Evolutionary conservation across 2,113 vertebrate species (phyloP), one percentile per base, ranked within the genome.

Genomic region (Ancistrus triradiatus): DNA sequence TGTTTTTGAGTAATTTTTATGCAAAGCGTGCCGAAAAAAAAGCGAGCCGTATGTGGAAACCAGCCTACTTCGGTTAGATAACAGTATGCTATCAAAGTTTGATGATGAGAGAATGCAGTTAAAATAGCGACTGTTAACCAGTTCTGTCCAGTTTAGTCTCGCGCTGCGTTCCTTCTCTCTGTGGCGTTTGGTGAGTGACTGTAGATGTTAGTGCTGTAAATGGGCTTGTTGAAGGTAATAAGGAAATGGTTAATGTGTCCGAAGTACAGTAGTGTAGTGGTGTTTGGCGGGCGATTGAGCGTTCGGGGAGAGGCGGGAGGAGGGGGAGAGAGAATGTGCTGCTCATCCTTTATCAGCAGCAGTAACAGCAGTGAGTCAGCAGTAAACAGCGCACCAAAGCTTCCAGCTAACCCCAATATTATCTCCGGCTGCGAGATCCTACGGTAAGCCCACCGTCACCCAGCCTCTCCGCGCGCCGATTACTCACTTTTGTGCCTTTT

Each of bases 331-430:
- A 42, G 14, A 87, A 84, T 49, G 82, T 69, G 89, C 89, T 85
- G 73, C 79, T 89, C 89, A 90, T 86, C 74, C 79, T 84, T 86
- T 86, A 87, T 89, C 85, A 85, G 87, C 83, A 83, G 57, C 71
- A 84, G 66, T n/a, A n/a, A n/a, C n/a, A 63, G 42, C 65, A 59
- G 78, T 90, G 87, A 90, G 80, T 89, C 87, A 90, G 87, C 87
- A 52, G 40, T 48, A 8, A 40, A 10, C 24, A 11, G 28, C 28
- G 3, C 43, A 19, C 40, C 31, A 21, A n/a, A 4, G 48, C 24
- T n/a, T 21, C 31, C 11, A 11, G 11, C 51, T 37, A 4, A 21
- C 6, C 10, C 1, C 19, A 18, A 11, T 38, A n/a, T n/a, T 57
- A 40, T 3, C 35, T 15, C 13, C 13, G 10, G 28, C 6, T 14